Evolutionary conservation across 2,797 vertebrate genomes (phyloP), one percentile per base, ranked within the genome.

Genomic region (Tarsius wallacei): DNA sequence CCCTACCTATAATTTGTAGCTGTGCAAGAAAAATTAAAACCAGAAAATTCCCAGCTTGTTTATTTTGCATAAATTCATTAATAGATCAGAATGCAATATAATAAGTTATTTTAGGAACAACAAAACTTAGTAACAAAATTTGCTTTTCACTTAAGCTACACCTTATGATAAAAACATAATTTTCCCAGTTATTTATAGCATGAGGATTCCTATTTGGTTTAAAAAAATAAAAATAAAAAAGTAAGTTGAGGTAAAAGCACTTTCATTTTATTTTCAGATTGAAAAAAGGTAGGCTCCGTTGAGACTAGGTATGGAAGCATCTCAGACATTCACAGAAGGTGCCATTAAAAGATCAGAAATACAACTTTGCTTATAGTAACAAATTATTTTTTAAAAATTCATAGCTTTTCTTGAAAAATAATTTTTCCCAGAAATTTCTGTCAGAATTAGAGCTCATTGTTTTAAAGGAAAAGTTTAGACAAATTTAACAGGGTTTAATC

Each of bases 211-310:
- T 70, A 71, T 49, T 85, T 78, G 64, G 22, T 96, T 80, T 47
- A 63, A 51, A 63, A 47, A n/a, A n/a, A n/a, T n/a, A n/a, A n/a
- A n/a, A n/a, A n/a, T n/a, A 53, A 59, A 47, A 83, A 70, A 68
- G 3, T 42, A 53, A 31, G 5, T 84, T n/a, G 0, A 87, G 21
- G 17, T 12, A 83, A 77, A 85, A 81, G 36, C 3, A 42, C 24
- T 78, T 85, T 13, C 17, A 49, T 73, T 61, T 63, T 85, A 89
- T 93, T 89, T 93, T 78, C 24, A 87, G 6, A 81, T 81, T 87
- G 10, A 7, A 94, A 61, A 66, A 64, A 47, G 36, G 63, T 22
- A 22, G 57, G 28, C 42, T 57, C 92, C 71, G 59, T 28, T 57
- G 57, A 82, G 13, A 57, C 7, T 63, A 71, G 47, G 88, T 91